Evolutionary conservation across 2,113 vertebrate species (phyloP), one percentile per base, ranked within the genome.

Genomic region (Syngnathus typhle): DNA sequence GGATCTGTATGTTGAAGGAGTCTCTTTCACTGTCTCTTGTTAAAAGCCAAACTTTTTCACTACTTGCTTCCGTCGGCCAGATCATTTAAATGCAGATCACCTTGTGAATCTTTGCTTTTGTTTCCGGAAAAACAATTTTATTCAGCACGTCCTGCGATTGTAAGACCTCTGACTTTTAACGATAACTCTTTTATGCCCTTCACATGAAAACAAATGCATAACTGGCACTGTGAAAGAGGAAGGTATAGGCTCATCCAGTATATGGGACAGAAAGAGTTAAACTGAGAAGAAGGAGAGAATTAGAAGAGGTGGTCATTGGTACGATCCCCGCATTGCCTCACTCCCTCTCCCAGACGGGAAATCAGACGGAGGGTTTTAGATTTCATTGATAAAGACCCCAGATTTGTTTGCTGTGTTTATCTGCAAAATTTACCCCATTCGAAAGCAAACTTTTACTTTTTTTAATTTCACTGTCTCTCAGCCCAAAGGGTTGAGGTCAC

Each of bases 271-370:
- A 21, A 9, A 82, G 70, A 70, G 81, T 77, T 85, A 89, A 88
- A 82, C 84, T 61, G 8, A 59, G 74, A 55, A 72, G 38, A 44
- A 74, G 68, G 75, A 75, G 73, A 82, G 77, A 80, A 73, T 0
- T 76, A 62, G 82, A 89, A 90, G 90, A 91, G 88, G 91, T 92
- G 89, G 89, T 83, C 89, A 87, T 85, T 77, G 84, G 70, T 67
- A 73, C 64, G 27, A 69, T 74, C 3, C 78, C 69, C 1, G 78
- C 68, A 58, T 58, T 41, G 73, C 71, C 68, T 58, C 55, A 58
- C 27, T 32, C 73, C 64, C 37, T 64, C 72, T 51, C 68, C 70
- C 62, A 75, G 82, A 88, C 80, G 78, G 84, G 79, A 87, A 89
- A 85, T 91, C 85, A 82, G 68, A 63, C 69, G 15, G 70, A 67